Percentiles rank a stretch among this genome's conserved stretches.
phyloP scores from a whole-genome alignment of 2,888 invertebrate genomes.

The Apamea epomidion region DNA sequence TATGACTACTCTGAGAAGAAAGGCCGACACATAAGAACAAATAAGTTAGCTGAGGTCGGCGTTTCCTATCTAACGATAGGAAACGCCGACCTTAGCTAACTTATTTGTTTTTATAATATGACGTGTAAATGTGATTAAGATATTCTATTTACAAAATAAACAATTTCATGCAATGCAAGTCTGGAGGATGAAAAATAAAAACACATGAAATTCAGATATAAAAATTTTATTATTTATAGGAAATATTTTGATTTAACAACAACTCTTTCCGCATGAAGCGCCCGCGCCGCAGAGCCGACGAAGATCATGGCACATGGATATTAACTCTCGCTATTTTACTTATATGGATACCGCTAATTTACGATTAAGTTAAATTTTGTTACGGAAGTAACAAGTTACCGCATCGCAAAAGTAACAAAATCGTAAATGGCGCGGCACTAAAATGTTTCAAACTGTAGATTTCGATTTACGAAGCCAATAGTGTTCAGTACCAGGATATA shows the following conservation, averaged over 20 bases:
- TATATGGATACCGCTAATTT: constrained; percentile 21
- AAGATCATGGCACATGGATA: constrained; percentile 82
- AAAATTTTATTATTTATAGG: constrained; percentile 90
- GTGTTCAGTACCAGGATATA: constrained; percentile 55
- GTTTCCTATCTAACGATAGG: no score
- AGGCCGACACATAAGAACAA: no score
- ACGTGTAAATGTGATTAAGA: no score
- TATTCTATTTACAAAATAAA: background rate
- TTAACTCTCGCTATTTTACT: constrained; percentile 41
- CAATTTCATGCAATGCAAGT: background rate
- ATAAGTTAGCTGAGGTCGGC: no score
- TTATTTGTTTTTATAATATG: no score
- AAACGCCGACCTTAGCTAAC: background rate
- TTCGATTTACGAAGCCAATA: constrained; percentile 60
- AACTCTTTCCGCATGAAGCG: constrained; percentile 76
- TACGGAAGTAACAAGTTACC: background rate
- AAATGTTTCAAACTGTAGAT: constrained; percentile 37
- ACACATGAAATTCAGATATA: constrained; percentile 87
- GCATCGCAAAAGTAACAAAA: constrained; percentile 3
- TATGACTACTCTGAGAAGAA: no score
- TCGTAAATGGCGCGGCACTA: constrained; percentile 6
- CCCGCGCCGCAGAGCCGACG: constrained; percentile 72
- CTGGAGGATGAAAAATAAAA: constrained; percentile 66
- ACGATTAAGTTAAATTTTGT: constrained; percentile 3
- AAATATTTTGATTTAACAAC: constrained; percentile 90